phyloP scores from a whole-genome alignment of 2,888 invertebrate genomes.

The Incurvaria masculella region DNA sequence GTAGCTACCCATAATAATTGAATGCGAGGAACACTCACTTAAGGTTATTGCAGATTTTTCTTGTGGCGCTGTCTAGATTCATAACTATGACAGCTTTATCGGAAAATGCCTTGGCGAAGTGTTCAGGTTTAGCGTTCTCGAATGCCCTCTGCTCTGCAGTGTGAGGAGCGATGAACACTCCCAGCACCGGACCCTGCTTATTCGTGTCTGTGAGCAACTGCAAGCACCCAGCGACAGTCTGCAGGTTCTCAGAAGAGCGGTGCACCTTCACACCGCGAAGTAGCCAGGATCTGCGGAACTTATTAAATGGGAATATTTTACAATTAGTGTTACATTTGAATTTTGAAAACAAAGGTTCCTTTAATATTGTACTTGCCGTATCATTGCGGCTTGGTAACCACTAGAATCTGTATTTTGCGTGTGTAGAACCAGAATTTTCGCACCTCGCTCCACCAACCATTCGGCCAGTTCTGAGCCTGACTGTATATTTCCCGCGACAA shows the following conservation, averaged over 20 bases:
- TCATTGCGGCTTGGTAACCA: not conserved
- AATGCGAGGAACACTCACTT: too few relatives aligned
- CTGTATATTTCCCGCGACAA: not conserved
- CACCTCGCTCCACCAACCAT: slow-evolving; percentile 25
- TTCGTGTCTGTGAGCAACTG: not conserved
- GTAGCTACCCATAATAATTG: too few relatives aligned
- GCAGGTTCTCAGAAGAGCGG: not conserved
- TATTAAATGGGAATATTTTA: not conserved
- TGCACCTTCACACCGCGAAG: slow-evolving; percentile 1
- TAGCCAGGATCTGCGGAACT: not conserved
- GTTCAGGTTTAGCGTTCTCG: not conserved
- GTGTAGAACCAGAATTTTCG: slow-evolving; percentile 10
- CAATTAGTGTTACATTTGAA: not conserved
- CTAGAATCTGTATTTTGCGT: not conserved
- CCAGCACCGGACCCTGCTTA: not conserved
- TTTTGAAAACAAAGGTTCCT: too few relatives aligned
- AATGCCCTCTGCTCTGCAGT: not conserved
- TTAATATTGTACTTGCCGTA: too few relatives aligned
- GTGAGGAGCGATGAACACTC: not conserved
- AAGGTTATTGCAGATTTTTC: not conserved
- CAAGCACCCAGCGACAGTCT: not conserved
- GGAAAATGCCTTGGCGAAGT: not conserved
- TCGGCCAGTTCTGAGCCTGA: slow-evolving; percentile 22
- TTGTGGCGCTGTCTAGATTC: not conserved
- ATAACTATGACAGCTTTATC: not conserved